A percentile compares a stretch with the other conserved stretches of the same genome.
Conservation (phyloP, 64 coral and sea anemone species). For the Dendronephthya gigantea region DNA sequence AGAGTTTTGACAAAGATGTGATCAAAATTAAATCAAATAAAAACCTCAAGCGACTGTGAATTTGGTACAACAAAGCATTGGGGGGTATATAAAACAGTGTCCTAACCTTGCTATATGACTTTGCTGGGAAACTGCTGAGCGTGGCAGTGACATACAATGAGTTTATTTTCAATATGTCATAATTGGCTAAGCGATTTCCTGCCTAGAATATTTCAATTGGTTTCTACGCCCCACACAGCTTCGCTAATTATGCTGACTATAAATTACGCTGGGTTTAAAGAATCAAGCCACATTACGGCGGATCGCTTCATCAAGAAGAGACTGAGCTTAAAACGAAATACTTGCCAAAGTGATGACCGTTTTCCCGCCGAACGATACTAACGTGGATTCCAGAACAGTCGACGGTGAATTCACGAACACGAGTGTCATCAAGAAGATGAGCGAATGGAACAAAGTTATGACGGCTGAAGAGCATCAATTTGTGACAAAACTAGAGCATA, state of each 20-base stretch:
- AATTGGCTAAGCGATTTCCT: conserved; percentile 20
- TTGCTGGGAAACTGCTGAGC: background rate
- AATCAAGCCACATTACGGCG: background rate
- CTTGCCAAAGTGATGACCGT: background rate
- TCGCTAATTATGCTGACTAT: conserved; percentile 1
- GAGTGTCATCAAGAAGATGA: background rate
- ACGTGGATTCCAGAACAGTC: background rate
- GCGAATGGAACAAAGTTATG: background rate
- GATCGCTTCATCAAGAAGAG: background rate
- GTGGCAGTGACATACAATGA: background rate
- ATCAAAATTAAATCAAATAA: background rate
- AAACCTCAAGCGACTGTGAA: background rate
- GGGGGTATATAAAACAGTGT: background rate
- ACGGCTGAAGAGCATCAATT: background rate
- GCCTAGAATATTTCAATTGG: background rate
- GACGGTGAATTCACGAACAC: background rate
- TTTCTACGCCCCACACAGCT: background rate
- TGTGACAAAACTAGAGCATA: background rate
- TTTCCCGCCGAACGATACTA: background rate
- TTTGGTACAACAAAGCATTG: background rate
- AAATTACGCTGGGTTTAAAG: background rate
- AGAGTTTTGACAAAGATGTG: background rate
- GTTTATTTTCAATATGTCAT: conserved; percentile 17
- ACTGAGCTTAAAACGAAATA: background rate
- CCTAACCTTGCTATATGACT: background rate